Evolutionary conservation across 2,113 vertebrate species (phyloP).

Genomic region (Rhodinocichla rosea): DNA sequence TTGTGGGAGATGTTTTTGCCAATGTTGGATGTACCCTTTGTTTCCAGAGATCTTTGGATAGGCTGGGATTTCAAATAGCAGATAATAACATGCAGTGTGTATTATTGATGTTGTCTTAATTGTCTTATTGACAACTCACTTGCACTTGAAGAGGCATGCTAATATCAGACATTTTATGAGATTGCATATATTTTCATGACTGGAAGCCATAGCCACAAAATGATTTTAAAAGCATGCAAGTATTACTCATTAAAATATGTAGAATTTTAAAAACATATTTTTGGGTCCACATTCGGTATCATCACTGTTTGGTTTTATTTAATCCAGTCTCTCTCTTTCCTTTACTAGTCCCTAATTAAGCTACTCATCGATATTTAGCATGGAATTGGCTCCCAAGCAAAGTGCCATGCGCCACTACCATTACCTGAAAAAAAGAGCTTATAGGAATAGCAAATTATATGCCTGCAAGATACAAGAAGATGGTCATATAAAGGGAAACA

Average conservation of each 20-base stretch:
- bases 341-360: slow-evolving; percentile 9
- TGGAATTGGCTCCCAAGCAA: slow-evolving; percentile 20
- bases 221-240: slow-evolving; percentile 15
- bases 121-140: slow-evolving; percentile 79
- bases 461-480: background rate
- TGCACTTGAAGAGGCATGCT: slow-evolving; percentile 75
- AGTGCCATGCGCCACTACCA: background rate
- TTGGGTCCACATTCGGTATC: background rate
- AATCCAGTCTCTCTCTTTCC: background rate
- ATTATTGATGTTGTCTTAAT: slow-evolving; percentile 79
- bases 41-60: slow-evolving; percentile 66
- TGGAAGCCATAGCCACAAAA: slow-evolving; percentile 56
- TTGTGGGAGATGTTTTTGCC: slow-evolving; percentile 24
- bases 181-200: slow-evolving; percentile 68
- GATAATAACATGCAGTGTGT: slow-evolving; percentile 71
- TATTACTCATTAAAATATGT: background rate
- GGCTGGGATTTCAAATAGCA: slow-evolving; percentile 61
- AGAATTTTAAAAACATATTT: background rate
- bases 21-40: slow-evolving; percentile 56
- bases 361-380: background rate
- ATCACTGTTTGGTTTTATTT: background rate
- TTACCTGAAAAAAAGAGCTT: background rate
- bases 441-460: background rate
- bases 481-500: background rate
- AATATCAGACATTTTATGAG: slow-evolving; percentile 74